These are phyloP conservation scores for Oceanites oceanicus DNA, from an alignment of 2,113 vertebrate genomes.

Conservation along the genomic window DNA sequence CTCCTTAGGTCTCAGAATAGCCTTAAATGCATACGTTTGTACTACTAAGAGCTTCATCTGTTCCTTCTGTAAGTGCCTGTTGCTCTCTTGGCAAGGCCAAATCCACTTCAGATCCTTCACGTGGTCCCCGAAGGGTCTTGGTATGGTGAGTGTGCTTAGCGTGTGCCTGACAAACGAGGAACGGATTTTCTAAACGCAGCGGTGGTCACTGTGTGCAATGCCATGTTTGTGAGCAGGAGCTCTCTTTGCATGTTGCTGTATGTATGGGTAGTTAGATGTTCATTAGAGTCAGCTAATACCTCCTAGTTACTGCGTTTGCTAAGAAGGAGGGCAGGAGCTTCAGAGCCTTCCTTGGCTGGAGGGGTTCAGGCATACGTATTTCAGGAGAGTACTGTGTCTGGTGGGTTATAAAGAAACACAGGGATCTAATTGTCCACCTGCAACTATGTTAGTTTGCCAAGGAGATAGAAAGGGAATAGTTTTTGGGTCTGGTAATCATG, in stretches of 20 bases:
- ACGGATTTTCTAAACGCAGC: not conserved
- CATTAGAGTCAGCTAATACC: not conserved
- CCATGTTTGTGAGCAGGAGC: not conserved
- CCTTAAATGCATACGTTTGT: not conserved
- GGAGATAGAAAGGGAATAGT: not conserved
- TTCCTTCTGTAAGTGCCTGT: not conserved
- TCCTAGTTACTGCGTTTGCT: not conserved
- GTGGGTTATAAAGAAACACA: not conserved
- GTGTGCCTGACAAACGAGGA: not conserved
- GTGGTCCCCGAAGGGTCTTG: fast-evolving
- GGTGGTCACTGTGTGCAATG: not conserved
- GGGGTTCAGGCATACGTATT: fast-evolving
- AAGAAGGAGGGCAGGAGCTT: not conserved
- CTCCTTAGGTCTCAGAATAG: not conserved
- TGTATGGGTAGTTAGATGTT: not conserved
- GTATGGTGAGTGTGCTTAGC: not conserved
- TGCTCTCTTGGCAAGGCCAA: not conserved
- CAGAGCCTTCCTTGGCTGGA: fast-evolving
- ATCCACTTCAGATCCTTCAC: not conserved
- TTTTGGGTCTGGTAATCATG: not conserved
- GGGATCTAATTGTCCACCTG: not conserved
- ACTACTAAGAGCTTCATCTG: not conserved
- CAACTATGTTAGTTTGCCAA: not conserved
- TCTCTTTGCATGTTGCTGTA: not conserved
- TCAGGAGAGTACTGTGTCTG: not conserved